A percentile compares a stretch with the other conserved stretches of the same genome.
Conservation (phyloP, 2,113 vertebrate species). For the Dendropsophus ebraccatus region DNA sequence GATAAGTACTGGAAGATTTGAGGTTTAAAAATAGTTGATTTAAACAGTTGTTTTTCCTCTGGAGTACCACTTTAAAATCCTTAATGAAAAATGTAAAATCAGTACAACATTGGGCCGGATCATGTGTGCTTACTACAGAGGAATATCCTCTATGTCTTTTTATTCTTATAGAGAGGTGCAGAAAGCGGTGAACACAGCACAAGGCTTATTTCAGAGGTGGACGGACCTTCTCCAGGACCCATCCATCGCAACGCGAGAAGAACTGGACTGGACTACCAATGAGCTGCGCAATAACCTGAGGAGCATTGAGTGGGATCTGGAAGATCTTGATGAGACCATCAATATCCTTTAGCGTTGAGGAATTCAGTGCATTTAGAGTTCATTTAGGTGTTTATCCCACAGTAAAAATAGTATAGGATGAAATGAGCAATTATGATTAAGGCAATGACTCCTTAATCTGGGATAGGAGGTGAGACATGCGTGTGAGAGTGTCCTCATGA, state of each 20-base stretch:
- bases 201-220: slow-evolving; percentile 96
- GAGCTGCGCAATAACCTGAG: slow-evolving; percentile 95
- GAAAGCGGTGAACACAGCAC: slow-evolving; percentile 94
- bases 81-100: no score
- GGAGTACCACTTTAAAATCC: no score
- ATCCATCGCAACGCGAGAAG: slow-evolving; percentile 85
- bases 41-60: no score
- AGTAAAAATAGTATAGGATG: background rate
- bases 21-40: no score
- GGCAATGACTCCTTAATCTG: background rate
- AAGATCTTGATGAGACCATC: slow-evolving; percentile 97
- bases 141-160: no score
- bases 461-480: background rate
- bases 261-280: slow-evolving; percentile 97
- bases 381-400: background rate
- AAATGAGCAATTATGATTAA: background rate
- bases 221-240: slow-evolving; percentile 86
- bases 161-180: slow-evolving; percentile 85
- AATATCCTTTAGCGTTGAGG: slow-evolving; percentile 83
- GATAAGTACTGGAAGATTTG: no score
- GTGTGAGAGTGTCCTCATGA: no score
- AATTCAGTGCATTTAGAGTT: background rate
- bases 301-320: slow-evolving; percentile 97
- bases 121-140: no score
- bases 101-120: no score